Evolutionary conservation across 2,888 invertebrate species (phyloP).

Genomic region (Neocrepidodera transversa): DNA sequence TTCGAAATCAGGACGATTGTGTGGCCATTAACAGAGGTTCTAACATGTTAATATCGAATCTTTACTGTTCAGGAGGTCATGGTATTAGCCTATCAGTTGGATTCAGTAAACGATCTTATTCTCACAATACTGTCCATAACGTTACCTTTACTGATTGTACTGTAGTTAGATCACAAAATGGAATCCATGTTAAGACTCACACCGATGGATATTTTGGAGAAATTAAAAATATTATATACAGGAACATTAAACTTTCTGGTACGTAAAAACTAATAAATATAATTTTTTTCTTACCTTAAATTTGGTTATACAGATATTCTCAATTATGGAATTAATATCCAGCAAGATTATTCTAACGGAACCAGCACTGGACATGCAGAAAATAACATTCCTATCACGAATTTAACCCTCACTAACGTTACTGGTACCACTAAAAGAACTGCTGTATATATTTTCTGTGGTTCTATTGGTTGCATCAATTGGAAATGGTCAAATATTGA

Average conservation of each 20-base stretch:
- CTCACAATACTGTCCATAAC: conserved; percentile 30
- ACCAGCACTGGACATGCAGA: conserved; percentile 31
- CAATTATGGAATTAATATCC: conserved; percentile 36
- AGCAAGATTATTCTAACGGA: conserved; percentile 40
- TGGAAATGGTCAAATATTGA: conserved; percentile 39
- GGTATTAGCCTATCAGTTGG: conserved; percentile 42
- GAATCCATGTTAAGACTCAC: conserved; percentile 41
- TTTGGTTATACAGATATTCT: conserved; percentile 26
- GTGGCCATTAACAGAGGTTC: conserved; percentile 39
- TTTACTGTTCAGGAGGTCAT: conserved; percentile 40
- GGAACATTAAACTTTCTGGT: conserved; percentile 36
- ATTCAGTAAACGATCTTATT: conserved; percentile 28
- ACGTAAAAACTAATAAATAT: not conserved
- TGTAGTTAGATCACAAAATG: conserved; percentile 29
- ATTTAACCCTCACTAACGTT: conserved; percentile 35
- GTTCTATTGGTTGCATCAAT: conserved; percentile 37
- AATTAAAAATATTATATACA: conserved; percentile 36
- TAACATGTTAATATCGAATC: conserved; percentile 31
- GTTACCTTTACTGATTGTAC: conserved; percentile 31
- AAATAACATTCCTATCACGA: conserved; percentile 40
- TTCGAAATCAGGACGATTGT: conserved; percentile 44
- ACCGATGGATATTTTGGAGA: conserved; percentile 35
- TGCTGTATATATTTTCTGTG: conserved; percentile 37
- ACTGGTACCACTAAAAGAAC: conserved; percentile 30
- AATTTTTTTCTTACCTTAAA: too few relatives aligned